phyloP scores from a whole-genome alignment of 2,113 vertebrate genomes.

The Engraulis encrasicolus region DNA sequence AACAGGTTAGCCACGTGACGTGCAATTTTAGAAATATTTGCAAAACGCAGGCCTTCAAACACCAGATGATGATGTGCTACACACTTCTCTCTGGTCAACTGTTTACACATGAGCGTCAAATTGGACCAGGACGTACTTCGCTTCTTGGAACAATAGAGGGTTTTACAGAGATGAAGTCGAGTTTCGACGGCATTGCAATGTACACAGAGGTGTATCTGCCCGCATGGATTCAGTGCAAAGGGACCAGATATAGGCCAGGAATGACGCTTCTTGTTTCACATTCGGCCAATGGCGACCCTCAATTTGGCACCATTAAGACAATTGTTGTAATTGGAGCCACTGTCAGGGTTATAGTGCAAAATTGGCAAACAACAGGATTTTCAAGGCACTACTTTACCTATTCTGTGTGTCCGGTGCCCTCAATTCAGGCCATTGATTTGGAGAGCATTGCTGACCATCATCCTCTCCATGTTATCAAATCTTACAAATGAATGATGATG shows the following conservation, averaged over 20 bases:
- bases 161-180: neutral
- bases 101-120: neutral
- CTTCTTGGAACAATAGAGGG: neutral
- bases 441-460: neutral
- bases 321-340: slow-evolving; percentile 2
- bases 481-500: neutral
- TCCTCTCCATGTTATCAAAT: neutral
- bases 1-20: slow-evolving; percentile 28
- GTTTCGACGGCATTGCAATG: neutral
- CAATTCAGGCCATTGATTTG: neutral
- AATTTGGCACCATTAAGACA: slow-evolving; percentile 24
- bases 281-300: slow-evolving; percentile 16
- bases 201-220: slow-evolving; percentile 23
- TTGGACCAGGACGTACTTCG: neutral
- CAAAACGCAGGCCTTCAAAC: slow-evolving; percentile 35
- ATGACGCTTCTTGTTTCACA: slow-evolving; percentile 14
- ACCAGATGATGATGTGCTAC: slow-evolving; percentile 34
- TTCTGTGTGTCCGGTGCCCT: neutral
- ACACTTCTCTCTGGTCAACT: neutral
- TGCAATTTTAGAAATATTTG: slow-evolving; percentile 43
- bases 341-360: slow-evolving; percentile 17
- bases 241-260: slow-evolving; percentile 19
- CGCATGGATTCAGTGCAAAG: slow-evolving; percentile 24
- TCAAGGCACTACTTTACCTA: slow-evolving; percentile 21
- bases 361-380: slow-evolving; percentile 15